Evolutionary conservation across 2,797 vertebrate species (phyloP).

Genomic region (Busarellus nigricollis): DNA sequence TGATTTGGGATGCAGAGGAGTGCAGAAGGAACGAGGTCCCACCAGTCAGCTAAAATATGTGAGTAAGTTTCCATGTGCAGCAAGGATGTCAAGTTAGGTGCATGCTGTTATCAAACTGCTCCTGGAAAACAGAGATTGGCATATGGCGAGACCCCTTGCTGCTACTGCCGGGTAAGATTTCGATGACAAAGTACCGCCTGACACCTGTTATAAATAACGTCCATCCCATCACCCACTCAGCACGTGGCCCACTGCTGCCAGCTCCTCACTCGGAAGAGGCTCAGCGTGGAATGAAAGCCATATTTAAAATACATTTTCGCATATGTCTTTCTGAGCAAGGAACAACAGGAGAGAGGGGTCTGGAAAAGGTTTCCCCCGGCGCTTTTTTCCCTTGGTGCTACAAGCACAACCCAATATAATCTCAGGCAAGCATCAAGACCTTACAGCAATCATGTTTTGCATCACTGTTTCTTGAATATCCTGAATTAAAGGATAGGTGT

Average conservation of each 20-base stretch:
- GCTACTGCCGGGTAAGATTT: not conserved
- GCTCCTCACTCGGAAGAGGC: not conserved
- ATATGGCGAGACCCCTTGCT: not conserved
- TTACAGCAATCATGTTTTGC: not conserved
- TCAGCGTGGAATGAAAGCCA: not conserved
- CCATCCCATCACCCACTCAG: slow-evolving; percentile 30
- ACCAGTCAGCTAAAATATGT: not conserved
- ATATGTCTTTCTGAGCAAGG: not conserved
- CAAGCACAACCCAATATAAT: not conserved
- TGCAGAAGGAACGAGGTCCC: not conserved
- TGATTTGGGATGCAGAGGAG: not conserved
- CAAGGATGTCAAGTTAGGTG: not conserved
- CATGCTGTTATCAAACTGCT: not conserved
- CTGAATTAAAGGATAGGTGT: not conserved
- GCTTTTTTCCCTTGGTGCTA: not conserved
- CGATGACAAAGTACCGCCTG: slow-evolving; percentile 33
- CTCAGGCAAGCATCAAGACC: not conserved
- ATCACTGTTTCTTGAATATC: not conserved
- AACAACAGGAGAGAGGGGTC: not conserved
- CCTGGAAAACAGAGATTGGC: not conserved
- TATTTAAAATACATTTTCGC: slow-evolving; percentile 26
- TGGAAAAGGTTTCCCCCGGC: slow-evolving; percentile 4
- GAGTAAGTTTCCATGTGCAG: not conserved
- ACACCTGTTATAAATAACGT: slow-evolving; percentile 58
- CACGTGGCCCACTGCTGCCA: slow-evolving; percentile 42